A percentile compares a stretch with the other conserved stretches of the same genome.
phyloP scores from a whole-genome alignment of 2,888 invertebrate species.

The Cataglyphis livida region DNA sequence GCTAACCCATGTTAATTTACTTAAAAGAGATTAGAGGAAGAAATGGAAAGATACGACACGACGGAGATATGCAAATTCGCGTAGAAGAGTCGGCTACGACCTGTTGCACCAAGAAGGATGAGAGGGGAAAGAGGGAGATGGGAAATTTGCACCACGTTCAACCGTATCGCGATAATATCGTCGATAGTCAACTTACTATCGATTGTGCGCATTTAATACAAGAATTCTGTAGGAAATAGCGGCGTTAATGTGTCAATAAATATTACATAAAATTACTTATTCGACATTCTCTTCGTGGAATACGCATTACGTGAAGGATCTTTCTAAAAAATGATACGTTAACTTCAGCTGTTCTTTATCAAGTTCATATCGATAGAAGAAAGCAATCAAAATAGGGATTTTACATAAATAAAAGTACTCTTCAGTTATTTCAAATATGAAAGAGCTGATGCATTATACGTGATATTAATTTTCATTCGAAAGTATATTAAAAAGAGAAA shows the following conservation, averaged over 20 bases:
- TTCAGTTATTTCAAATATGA: neutral
- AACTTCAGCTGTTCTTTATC: neutral
- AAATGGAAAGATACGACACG: slow-evolving; percentile 41
- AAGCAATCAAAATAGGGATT: neutral
- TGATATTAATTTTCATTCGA: neutral
- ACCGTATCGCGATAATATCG: slow-evolving; percentile 64
- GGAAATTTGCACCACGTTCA: slow-evolving; percentile 49
- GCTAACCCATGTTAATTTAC: slow-evolving; percentile 56
- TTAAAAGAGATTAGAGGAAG: slow-evolving; percentile 60
- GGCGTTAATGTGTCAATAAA: slow-evolving; percentile 29
- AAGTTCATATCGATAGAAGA: neutral
- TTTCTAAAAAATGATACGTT: neutral
- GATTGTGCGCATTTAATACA: slow-evolving; percentile 45
- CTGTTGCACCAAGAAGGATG: slow-evolving; percentile 62
- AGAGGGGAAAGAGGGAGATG: neutral
- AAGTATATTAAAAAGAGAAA: neutral
- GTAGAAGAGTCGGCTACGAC: slow-evolving; percentile 56
- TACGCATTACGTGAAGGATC: slow-evolving; percentile 9
- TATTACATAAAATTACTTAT: slow-evolving; percentile 20
- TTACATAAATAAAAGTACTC: neutral
- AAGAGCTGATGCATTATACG: neutral
- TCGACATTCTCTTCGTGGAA: slow-evolving; percentile 14
- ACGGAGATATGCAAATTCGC: slow-evolving; percentile 62
- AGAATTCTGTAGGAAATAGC: slow-evolving; percentile 18
- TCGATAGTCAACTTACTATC: slow-evolving; percentile 60